Percentiles rank a stretch among this genome's conserved stretches.
Conservation (phyloP, 2,113 vertebrate species). For the Asarcornis scutulata region DNA sequence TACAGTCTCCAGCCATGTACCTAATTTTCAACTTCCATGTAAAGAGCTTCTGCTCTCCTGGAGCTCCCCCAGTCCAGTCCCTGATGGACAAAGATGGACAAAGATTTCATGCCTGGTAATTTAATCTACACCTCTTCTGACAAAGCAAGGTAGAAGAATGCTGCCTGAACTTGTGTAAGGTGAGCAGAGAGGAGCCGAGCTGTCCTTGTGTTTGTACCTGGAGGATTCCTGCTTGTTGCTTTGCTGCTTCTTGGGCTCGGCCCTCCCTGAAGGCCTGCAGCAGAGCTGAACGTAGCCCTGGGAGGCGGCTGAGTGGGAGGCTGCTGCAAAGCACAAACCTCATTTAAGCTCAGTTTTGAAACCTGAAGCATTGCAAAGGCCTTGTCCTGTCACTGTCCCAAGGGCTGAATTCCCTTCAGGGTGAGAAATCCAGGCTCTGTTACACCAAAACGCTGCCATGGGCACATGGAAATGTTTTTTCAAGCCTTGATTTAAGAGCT, state of each 20-base stretch:
- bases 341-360: background rate
- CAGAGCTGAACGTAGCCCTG: background rate
- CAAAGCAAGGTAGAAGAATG: background rate
- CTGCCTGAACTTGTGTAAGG: background rate
- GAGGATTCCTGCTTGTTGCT: background rate
- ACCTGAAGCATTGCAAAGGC: fast-evolving
- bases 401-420: background rate
- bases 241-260: background rate
- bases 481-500: background rate
- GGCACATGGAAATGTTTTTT: background rate
- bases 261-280: background rate
- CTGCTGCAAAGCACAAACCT: background rate
- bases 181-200: background rate
- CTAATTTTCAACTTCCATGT: background rate
- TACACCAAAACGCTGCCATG: background rate
- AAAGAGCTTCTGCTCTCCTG: background rate
- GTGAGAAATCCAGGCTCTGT: background rate
- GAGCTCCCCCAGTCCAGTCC: background rate
- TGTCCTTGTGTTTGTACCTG: background rate
- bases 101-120: background rate
- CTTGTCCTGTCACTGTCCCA: background rate
- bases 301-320: background rate
- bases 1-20: background rate
- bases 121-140: background rate
- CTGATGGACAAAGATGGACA: no score